phyloP scores from a whole-genome alignment of 2,888 invertebrate genomes.

The Scaptomyza polygonia region DNA sequence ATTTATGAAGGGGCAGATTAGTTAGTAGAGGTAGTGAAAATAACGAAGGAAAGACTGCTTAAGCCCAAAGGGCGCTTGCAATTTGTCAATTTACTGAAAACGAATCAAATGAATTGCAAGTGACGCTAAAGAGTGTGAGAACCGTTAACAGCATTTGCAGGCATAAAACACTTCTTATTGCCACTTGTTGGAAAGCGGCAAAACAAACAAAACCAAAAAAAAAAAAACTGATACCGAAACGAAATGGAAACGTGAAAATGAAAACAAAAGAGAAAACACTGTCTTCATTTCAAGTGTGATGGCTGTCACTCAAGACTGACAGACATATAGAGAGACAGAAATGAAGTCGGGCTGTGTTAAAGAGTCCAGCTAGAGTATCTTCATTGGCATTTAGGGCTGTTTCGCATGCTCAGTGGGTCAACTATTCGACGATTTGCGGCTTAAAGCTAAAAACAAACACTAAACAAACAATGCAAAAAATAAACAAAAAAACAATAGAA shows the following conservation, averaged over 20 bases:
- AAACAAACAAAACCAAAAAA: slow-evolving; percentile 46
- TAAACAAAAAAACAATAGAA: slow-evolving; percentile 3
- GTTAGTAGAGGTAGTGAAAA: background rate
- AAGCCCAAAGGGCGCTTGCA: slow-evolving; percentile 42
- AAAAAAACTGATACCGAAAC: slow-evolving; percentile 34
- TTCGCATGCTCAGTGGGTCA: slow-evolving; percentile 60
- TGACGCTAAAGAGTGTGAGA: slow-evolving; percentile 50
- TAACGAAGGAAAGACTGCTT: background rate
- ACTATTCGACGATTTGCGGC: slow-evolving; percentile 32
- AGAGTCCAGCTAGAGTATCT: slow-evolving; percentile 18
- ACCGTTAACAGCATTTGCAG: slow-evolving; percentile 37
- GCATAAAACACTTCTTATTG: slow-evolving; percentile 46
- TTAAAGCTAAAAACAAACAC: background rate
- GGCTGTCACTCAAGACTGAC: slow-evolving; percentile 54
- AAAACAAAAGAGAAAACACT: slow-evolving; percentile 67
- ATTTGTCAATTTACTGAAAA: slow-evolving; percentile 61
- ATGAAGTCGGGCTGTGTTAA: slow-evolving; percentile 11
- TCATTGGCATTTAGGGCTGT: slow-evolving; percentile 45
- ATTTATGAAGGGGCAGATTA: slow-evolving; percentile 44
- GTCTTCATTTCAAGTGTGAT: slow-evolving; percentile 41
- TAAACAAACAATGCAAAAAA: slow-evolving; percentile 21
- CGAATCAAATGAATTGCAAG: slow-evolving; percentile 30
- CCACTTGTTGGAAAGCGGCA: slow-evolving; percentile 64
- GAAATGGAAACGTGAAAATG: slow-evolving; percentile 74
- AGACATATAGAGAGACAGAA: background rate